Base-by-base conservation (phyloP, 1,140 invertebrate genomes). In the Pollicipes pollicipes region DNA sequence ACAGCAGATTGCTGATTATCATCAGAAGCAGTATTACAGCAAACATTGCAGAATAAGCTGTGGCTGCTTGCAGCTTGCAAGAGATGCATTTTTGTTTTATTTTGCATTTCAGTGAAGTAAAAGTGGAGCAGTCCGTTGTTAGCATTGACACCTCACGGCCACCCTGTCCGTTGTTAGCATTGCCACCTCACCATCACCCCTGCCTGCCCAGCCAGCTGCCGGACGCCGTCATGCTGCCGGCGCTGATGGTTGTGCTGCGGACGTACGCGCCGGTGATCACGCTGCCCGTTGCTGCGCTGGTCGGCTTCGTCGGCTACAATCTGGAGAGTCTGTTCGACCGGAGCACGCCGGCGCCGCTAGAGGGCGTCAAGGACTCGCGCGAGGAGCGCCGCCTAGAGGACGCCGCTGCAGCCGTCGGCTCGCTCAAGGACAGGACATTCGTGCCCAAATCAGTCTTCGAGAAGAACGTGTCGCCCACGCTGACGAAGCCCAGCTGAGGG, bases 211-310 rank as follows among this genome's bases (percentile, higher is more conserved):
- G n/a, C n/a, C n/a, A n/a, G n/a, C n/a, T n/a, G n/a, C 32, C 32
- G 32, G 4, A 35, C 32, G 16, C 4, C 4, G 24, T n/a, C 79
- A 91, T 93, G 90, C 89, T 88, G 85, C 88, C 88, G 0, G 74
- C 90, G 68, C 70, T 92, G 72, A 77, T 86, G 75, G 82, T 81
- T 70, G 79, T 86, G 58, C 69, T 88, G 0, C 76, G 85, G 69
- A 80, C 80, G 8, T 91, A 93, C 81, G 86, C 86, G 10, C 87
- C 88, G 4, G 88, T 87, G 70, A 79, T 93, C n/a, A 89, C 87
- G 0, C 78, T 93, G 66, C 93, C 92, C 0, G 80, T 92, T 72
- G 90, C 90, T 21, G 86, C 83, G 17, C 77, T 90, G 2, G 81
- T 94, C 67, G 92, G 91, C 17, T 83, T 90, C 64, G 81, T 94